Evolutionary conservation across 2,888 invertebrate genomes (phyloP).

Genomic region (Nephrotoma appendiculata): DNA sequence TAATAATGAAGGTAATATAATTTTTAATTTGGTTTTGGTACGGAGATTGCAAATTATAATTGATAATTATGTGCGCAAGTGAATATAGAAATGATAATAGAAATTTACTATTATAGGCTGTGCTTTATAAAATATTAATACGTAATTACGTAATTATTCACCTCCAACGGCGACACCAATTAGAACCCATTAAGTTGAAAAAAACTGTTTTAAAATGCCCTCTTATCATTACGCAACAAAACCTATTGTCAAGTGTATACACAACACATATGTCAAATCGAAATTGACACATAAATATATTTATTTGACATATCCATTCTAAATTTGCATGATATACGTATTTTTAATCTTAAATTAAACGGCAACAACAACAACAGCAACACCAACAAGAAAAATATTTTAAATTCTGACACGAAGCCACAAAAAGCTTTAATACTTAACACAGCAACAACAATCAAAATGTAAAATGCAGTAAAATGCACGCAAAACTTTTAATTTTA

Average conservation of each 20-base stretch:
- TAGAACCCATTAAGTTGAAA: no score
- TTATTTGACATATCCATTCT: constrained; percentile 2
- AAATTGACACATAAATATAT: not conserved
- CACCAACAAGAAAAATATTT: not conserved
- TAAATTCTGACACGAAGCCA: constrained; percentile 3
- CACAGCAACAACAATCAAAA: not conserved
- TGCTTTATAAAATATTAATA: no score
- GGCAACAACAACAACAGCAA: not conserved
- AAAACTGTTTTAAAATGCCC: not conserved
- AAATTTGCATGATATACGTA: constrained; percentile 1
- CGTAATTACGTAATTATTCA: not conserved
- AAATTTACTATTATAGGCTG: not conserved
- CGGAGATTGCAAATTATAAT: not conserved
- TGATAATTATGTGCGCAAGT: not conserved
- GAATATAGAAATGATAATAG: not conserved
- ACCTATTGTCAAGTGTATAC: not conserved
- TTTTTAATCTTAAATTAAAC: not conserved
- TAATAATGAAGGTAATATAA: not conserved
- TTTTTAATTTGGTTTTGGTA: not conserved
- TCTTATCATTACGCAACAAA: not conserved
- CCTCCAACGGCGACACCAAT: not conserved
- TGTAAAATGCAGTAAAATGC: not conserved
- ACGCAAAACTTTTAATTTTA: not conserved
- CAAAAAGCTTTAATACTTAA: not conserved
- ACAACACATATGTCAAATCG: not conserved